These are phyloP conservation scores for Melinopterus prodromus DNA, from an alignment of 2,888 invertebrate species.

Conservation along the genomic window DNA sequence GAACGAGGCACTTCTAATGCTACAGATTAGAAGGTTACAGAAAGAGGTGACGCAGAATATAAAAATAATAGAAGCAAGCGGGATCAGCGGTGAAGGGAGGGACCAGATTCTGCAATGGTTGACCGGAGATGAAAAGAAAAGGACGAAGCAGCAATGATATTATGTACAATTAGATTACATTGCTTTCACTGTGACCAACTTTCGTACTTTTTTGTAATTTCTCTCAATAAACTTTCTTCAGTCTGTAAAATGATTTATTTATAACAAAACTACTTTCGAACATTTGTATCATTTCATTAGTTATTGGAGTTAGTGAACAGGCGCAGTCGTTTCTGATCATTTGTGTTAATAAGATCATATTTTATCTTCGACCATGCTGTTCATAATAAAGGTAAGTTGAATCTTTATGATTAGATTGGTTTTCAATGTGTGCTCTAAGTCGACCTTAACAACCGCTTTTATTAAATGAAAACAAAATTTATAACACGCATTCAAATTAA, in stretches of 20 bases:
- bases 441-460: too few relatives aligned
- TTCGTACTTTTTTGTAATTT: slow-evolving; percentile 19
- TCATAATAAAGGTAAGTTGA: neutral
- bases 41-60: slow-evolving; percentile 74
- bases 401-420: neutral
- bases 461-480: too few relatives aligned
- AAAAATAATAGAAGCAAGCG: slow-evolving; percentile 77
- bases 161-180: neutral
- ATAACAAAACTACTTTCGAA: slow-evolving; percentile 8
- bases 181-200: slow-evolving; percentile 22
- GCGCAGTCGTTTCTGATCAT: neutral
- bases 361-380: neutral
- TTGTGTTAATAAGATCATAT: neutral
- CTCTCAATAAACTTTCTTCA: slow-evolving; percentile 14
- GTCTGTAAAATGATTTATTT: slow-evolving; percentile 5
- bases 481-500: too few relatives aligned
- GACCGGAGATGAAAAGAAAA: slow-evolving; percentile 37
- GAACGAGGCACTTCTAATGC: slow-evolving; percentile 84
- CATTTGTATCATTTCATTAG: slow-evolving; percentile 6
- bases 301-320: neutral
- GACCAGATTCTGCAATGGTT: slow-evolving; percentile 72
- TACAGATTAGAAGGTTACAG: slow-evolving; percentile 76
- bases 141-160: slow-evolving; percentile 6
- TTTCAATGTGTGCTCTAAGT: too few relatives aligned
- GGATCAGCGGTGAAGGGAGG: slow-evolving; percentile 75